Evolutionary conservation across 2,797 vertebrate species (phyloP), one percentile per base, ranked within the genome.

Genomic region (Parauchenoglanis ngamensis): DNA sequence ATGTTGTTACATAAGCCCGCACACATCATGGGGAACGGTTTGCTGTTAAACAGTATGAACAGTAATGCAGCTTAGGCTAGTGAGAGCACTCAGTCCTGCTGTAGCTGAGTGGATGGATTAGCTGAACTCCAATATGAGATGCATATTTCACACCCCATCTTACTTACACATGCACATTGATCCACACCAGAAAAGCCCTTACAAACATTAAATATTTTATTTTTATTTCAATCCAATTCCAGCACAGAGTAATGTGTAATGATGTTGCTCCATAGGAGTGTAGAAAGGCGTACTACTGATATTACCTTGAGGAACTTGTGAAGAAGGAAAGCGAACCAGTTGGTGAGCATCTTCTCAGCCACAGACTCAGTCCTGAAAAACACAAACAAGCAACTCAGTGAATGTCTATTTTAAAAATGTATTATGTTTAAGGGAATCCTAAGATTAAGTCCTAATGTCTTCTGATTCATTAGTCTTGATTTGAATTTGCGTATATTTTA

Each of bases 311-410:
- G 93, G 91, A 99, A 99, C 89, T 97, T 98, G 93, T 99, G 98
- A 46, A 99, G 96, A 10, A 99, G 97, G 94, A 99, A 99, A 80
- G 98, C 98, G 4, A 99, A 99, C 98, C 98, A 99, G 92, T 99
- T 99, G 2, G 98, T 99, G 86, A 99, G 95, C 98, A 99, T 99
- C 96, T 99, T 99, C 95, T 99, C 98, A 0, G 98, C 98, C 68
- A 99, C 98, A 0, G 98, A 99, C 93, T 99, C 98, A 0, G 98
- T 99, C 94, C 98, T 99, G 92, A 90, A 93, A 94, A 75, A 88
- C 40, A 89, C 31, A 89, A 35, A 52, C 31, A 76, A 52, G 57
- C n/a, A 86, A 4, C 56, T 3, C n/a, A 56, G 23, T 17, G 46
- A 76, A 76, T 78, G 0, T n/a, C 49, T n/a, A 73, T 25, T 63